A percentile compares a stretch with the other conserved stretches of the same genome.
phyloP scores from a whole-genome alignment of 1,140 invertebrate genomes.

The Microplitis demolitor region DNA sequence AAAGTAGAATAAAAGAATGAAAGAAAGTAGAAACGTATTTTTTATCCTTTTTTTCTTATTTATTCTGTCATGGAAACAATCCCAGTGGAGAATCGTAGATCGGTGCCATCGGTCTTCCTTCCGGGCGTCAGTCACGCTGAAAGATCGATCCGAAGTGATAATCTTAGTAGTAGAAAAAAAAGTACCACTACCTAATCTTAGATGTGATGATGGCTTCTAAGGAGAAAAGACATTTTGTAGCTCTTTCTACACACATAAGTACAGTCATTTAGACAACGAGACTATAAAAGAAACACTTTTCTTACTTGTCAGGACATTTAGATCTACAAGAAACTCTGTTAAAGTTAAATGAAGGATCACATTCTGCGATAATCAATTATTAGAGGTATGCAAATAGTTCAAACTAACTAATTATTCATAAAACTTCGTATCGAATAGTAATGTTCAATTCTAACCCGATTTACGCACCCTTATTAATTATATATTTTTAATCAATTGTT shows the following conservation, averaged over 20 bases:
- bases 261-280: not conserved
- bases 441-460: too few relatives aligned
- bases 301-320: not conserved
- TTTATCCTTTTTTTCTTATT: not conserved
- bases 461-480: too few relatives aligned
- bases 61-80: slow-evolving; percentile 24
- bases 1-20: too few relatives aligned
- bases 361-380: too few relatives aligned
- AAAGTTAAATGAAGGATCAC: too few relatives aligned
- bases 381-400: too few relatives aligned
- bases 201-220: slow-evolving; percentile 3
- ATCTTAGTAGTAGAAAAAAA: slow-evolving; percentile 29
- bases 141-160: slow-evolving; percentile 37
- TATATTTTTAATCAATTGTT: too few relatives aligned
- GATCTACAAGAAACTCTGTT: not conserved
- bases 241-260: not conserved
- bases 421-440: too few relatives aligned
- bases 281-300: not conserved
- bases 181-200: slow-evolving; percentile 37
- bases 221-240: slow-evolving; percentile 6
- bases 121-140: slow-evolving; percentile 20
- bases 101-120: slow-evolving; percentile 29
- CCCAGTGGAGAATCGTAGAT: slow-evolving; percentile 28
- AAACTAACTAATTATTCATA: too few relatives aligned
- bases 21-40: not conserved